Base-by-base conservation (phyloP, 2,888 invertebrate species). In the Eilema sororculum region DNA sequence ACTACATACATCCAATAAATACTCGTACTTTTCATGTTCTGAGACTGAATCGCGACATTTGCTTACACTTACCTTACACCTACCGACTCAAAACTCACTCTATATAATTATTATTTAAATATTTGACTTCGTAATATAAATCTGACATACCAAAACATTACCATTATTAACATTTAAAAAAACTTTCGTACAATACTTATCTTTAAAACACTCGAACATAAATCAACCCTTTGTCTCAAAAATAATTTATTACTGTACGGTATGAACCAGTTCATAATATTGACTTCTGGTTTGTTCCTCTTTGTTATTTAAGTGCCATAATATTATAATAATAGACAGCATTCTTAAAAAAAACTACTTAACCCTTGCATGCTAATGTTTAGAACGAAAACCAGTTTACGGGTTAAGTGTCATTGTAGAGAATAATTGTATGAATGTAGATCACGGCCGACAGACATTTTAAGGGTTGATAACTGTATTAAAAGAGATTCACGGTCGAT, bases 271-370 rank as follows among this genome's bases (percentile, higher is more conserved):
- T 86, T 84, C 65, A 65, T 63, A 72, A 84, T 84, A 87, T 88
- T 87, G 88, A 89, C 89, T 89, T 86, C 88, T 87, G 89, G 89
- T 88, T 80, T 89, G 88, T 89, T 76, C 57, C 58, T 78, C 82
- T 85, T 89, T 89, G 89, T 89, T 79, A 67, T 67, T 74, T 76
- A 89, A 89, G 89, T 89, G 84, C 86, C 86, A 84, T 90, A 87
- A 89, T 89, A 86, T 86, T 88, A 77, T 83, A 89, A 88, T 88
- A 87, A 88, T 88, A 77, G 80, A 87, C 84, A 82, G 77, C 77
- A 81, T 80, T 78, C 74, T 82, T 76, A 24, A 77, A 80, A 78
- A 80, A 78, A 81, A 79, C 73, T 75, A 81, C 73, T 83, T 82
- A 85, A 82, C 82, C 81, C 79, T 78, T 75, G 60, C 69, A 72